Base-by-base conservation (phyloP, 2,888 invertebrate species). In the Muscina levida region DNA sequence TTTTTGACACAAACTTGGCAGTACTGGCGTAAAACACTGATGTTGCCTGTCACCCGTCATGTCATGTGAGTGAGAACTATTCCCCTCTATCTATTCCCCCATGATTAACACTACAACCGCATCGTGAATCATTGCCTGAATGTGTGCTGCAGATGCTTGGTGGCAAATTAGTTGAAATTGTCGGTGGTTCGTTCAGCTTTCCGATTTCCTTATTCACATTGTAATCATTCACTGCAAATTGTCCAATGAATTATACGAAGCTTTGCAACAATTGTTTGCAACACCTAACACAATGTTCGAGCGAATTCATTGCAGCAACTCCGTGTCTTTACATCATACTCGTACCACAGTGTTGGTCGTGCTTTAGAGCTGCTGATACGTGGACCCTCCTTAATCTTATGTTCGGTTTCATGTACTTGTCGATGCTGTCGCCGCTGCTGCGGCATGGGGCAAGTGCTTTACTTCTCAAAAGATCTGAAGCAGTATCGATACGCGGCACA, bases 1-100 rank as follows among this genome's bases (percentile, higher is more conserved):
- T 84, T 85, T 84, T 86, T 88, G 87, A 86, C 87, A 87, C 85
- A 85, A 65, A 62, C 85, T 85, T 84, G 87, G 85, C 85, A 85
- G 44, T 68, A 85, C 82, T 83, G 66, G 84, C 85, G 86, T 85
- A 85, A 53, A 53, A 79, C 83, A 83, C 84, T 85, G 86, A 85
- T 86, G 87, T 87, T 81, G 87, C 82, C 84, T 86, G 87, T 85
- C 83, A 82, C 62, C 67, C 83, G 71, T 53, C 84, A 83, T 86
- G 87, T 85, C 87, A 86, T 86, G 86, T 84, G 84, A 84, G 53
- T 53, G 84, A 85, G 84, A 83, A 86, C 86, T 85, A 87, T 87
- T 87, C 86, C 84, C 86, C 53, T 53, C 22, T n/a, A n/a, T n/a
- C n/a, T n/a, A n/a, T n/a, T n/a, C 82, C 72, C 66, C 72, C 24